These are phyloP conservation scores for Abramis brama DNA, from an alignment of 2,113 vertebrate species.

Conservation along the genomic window DNA sequence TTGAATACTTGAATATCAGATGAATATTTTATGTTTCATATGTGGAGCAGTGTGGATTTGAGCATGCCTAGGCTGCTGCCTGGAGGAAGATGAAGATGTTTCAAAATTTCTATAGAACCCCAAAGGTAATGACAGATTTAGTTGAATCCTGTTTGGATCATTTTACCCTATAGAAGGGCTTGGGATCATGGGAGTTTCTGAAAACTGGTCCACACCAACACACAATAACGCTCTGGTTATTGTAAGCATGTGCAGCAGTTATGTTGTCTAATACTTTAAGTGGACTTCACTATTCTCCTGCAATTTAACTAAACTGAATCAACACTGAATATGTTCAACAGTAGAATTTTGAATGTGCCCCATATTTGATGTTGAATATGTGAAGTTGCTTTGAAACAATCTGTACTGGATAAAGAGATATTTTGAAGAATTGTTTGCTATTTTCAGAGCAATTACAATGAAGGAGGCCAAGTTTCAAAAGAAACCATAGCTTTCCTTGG, in stretches of 20 bases:
- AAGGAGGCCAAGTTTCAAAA: neutral
- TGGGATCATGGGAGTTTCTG: neutral
- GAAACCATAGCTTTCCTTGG: neutral
- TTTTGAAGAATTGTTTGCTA: neutral
- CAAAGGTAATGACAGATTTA: neutral
- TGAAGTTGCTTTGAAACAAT: too few relatives aligned
- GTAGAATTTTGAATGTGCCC: too few relatives aligned
- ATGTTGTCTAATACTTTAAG: neutral
- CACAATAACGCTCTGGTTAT: neutral
- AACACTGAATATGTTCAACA: too few relatives aligned
- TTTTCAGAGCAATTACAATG: neutral
- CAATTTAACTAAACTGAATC: too few relatives aligned
- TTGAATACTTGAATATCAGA: neutral
- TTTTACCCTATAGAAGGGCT: neutral
- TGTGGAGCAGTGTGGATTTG: conserved; percentile 2
- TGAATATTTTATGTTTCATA: conserved; percentile 9
- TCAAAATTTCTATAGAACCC: neutral
- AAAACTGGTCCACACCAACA: neutral
- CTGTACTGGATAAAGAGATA: neutral
- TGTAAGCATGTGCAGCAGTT: rapidly evolving
- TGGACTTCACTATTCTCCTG: too few relatives aligned
- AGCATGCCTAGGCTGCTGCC: neutral
- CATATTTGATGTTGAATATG: too few relatives aligned
- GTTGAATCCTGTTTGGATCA: neutral
- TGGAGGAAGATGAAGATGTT: neutral